phyloP scores from a whole-genome alignment of 2,888 invertebrate genomes.

The Gerris lacustris region DNA sequence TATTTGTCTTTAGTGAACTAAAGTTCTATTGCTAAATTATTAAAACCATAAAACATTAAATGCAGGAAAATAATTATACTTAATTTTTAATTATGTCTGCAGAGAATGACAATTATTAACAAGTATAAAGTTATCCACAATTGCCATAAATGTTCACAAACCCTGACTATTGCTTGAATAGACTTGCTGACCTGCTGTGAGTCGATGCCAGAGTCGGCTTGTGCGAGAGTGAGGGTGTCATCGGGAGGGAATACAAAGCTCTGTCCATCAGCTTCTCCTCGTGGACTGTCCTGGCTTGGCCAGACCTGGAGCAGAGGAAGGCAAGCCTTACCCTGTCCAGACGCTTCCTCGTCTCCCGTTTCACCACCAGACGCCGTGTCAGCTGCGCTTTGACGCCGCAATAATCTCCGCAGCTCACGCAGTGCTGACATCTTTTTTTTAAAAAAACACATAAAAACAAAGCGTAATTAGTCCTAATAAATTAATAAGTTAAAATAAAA shows the following conservation, averaged over 20 bases:
- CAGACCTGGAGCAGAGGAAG: slow-evolving; percentile 47
- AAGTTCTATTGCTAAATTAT: too few relatives aligned
- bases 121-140: too few relatives aligned
- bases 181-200: slow-evolving; percentile 48
- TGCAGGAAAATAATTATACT: background rate
- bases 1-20: too few relatives aligned
- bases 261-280: slow-evolving; percentile 48
- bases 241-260: slow-evolving; percentile 53
- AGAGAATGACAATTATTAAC: background rate
- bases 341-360: slow-evolving; percentile 23
- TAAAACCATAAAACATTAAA: background rate
- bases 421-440: slow-evolving; percentile 36
- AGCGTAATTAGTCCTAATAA: background rate
- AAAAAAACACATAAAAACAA: slow-evolving; percentile 7
- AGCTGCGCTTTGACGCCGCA: slow-evolving; percentile 24
- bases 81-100: background rate
- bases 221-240: slow-evolving; percentile 27
- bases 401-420: slow-evolving; percentile 38
- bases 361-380: slow-evolving; percentile 18
- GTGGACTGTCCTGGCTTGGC: slow-evolving; percentile 59
- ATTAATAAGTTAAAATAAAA: background rate
- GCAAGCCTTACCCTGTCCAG: slow-evolving; percentile 25
- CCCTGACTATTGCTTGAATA: background rate
- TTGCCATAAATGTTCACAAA: background rate
- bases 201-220: slow-evolving; percentile 56